Evolutionary conservation across 2,888 invertebrate species (phyloP), one percentile per base, ranked within the genome.

Genomic region (Parnassius apollo): DNA sequence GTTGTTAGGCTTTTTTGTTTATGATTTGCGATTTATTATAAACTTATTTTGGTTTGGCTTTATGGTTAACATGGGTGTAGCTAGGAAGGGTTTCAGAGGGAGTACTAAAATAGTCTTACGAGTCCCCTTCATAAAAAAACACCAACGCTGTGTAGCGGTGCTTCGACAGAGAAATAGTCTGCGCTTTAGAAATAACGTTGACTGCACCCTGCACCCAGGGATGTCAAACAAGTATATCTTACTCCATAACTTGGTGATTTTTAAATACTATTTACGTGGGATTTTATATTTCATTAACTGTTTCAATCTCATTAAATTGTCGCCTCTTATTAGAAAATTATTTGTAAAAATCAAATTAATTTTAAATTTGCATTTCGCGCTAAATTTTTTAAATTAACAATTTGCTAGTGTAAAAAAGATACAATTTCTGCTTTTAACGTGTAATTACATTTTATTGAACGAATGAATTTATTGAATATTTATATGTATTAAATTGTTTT

Each of bases 181-280:
- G 1, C 4, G 7, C 35, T 35, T 4, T 7, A 4, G 4, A 35
- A 35, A 35, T 35, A 7, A 35, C 7, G 3, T 35, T 35, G 35
- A 1, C 35, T 35, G 4, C 35, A 7, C 35, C 4, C 35, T 7
- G 1, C 18, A 18, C 18, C 18, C 18, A 18, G 18, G 4, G 7
- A 35, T 35, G 35, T 35, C 35, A 35, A 11, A 3, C 12, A 22
- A 51, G 46, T 51, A 18, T 11, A 35, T 51, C 74, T 79, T 81
- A 77, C 81, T 83, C 80, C 81, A 76, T 75, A 62, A 69, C 78
- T 78, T 78, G 81, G 75, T 51, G 52, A 44, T n/a, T 22, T 45
- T 59, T 3, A 35, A 7, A 35, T 35, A 7, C 7, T 4, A 7
- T 35, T 35, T 7, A 35, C 35, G 7, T 46, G 13, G 25, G 10